Percentiles rank a stretch among this genome's conserved stretches.
phyloP scores from a whole-genome alignment of 2,797 vertebrate species.

The Potorous gilbertii region DNA sequence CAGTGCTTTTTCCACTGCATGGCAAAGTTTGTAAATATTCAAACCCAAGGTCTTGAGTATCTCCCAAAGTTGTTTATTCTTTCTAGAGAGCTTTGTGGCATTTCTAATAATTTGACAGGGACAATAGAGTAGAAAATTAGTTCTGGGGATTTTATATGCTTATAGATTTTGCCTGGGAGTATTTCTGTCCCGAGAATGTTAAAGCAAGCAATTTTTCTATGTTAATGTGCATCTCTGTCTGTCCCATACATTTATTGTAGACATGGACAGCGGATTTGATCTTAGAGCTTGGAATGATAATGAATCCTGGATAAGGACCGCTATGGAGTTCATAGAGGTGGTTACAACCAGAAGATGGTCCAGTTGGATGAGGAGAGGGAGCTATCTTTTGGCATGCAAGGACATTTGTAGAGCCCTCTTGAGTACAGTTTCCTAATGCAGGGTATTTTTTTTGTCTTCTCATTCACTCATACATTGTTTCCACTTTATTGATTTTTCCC shows the following conservation, averaged over 20 bases:
- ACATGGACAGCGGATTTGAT: slow-evolving; percentile 49
- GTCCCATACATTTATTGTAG: slow-evolving; percentile 70
- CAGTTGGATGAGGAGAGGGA: not conserved
- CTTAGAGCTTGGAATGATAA: not conserved
- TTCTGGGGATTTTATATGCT: slow-evolving; percentile 68
- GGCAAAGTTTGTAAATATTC: not conserved
- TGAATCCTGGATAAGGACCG: not conserved
- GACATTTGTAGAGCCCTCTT: not conserved
- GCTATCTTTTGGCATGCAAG: not conserved
- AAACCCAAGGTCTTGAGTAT: not conserved
- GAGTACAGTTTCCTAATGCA: not conserved
- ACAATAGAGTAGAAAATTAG: slow-evolving; percentile 63
- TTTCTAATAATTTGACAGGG: slow-evolving; percentile 65
- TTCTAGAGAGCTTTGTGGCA: slow-evolving; percentile 55
- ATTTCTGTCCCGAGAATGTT: slow-evolving; percentile 67
- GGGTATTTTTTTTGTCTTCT: not conserved
- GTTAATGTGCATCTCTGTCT: slow-evolving; percentile 67
- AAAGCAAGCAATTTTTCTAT: slow-evolving; percentile 62
- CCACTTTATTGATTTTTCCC: not conserved
- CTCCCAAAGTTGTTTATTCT: slow-evolving; percentile 30
- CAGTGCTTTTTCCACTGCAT: slow-evolving; percentile 72
- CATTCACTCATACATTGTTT: not conserved
- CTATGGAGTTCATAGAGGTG: not conserved
- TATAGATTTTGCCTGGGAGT: slow-evolving; percentile 57
- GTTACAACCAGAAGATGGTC: not conserved